Base-by-base conservation (phyloP, 2,888 invertebrate species). In the Mantis religiosa region DNA sequence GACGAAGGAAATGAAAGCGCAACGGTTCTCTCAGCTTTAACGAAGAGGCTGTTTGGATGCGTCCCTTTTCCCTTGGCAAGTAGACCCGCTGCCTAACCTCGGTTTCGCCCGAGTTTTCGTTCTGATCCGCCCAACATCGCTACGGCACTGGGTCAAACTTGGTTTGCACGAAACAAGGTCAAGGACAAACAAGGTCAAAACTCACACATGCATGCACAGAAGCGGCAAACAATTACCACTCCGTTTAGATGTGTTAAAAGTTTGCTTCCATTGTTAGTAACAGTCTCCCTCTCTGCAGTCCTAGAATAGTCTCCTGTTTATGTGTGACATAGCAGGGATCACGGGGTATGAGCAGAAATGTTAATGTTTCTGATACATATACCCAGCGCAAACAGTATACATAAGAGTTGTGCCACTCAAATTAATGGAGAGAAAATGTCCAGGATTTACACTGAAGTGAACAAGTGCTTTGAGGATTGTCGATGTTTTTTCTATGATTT, bases 101-200 rank as follows among this genome's bases (percentile, higher is more conserved):
- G 81, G 14, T 28, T 14, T 25, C 15, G 54, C 54, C 54, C 25
- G 54, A 71, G 54, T 71, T 71, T 71, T 71, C 54, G 54, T 71
- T 8, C 20, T 71, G 34, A 28, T 9, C 85, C 84, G 85, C 30
- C 88, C 28, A 83, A 83, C n/a, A 47, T 41, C 71, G 84, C 71
- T 30, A 20, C 71, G 85, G 34, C 88, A 88, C 88, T 88, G 34
- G 88, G 88, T 88, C 88, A 88, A 88, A 88, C 88, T 88, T 88
- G 81, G 84, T 28, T 84, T 28, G 84, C 84, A 28, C 81, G 85
- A 81, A 88, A 88, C 88, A 88, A 82, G 88, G 88, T 88, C 88
- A 88, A 88, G 88, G 88, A 85, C 82, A 88, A 27, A 30, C 84
- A 88, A 84, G 87, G 87, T 87, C 87, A 82, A 15, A 34, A 71